Evolutionary conservation across 2,113 vertebrate species (phyloP).

Genomic region (Aegithalos caudatus): DNA sequence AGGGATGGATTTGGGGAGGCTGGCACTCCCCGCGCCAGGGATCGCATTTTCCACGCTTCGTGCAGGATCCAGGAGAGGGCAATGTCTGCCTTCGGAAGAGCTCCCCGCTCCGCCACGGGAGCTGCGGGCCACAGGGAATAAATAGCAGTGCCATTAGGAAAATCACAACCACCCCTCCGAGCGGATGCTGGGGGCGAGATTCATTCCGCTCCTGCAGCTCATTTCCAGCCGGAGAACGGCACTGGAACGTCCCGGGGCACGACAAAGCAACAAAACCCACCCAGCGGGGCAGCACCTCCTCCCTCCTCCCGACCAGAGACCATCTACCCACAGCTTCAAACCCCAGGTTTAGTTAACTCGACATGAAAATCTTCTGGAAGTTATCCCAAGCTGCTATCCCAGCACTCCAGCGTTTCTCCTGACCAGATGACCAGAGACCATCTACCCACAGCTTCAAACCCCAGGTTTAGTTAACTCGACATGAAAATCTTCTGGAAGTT

Average conservation of each 20-base stretch:
- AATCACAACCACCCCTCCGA: no score
- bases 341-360: neutral
- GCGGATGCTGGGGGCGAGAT: no score
- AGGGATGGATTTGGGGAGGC: neutral
- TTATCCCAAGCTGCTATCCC: neutral
- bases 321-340: neutral
- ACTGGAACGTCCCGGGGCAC: neutral
- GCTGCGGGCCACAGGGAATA: neutral
- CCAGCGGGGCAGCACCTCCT: neutral
- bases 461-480: neutral
- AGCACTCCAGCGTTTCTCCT: no score
- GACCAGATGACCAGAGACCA: no score
- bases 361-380: neutral
- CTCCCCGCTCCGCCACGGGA: neutral
- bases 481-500: neutral
- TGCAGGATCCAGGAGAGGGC: conserved; percentile 49
- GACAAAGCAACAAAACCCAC: neutral
- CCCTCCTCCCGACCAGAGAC: neutral
- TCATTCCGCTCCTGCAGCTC: neutral
- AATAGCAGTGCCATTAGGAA: neutral
- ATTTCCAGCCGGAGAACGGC: neutral
- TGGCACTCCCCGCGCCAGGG: neutral
- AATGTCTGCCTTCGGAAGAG: conserved; percentile 44
- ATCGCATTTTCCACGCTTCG: accelerated
- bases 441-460: no score